These are phyloP conservation scores for Hemibagrus guttatus DNA, from an alignment of 2,797 vertebrate genomes.

Conservation along the genomic window DNA sequence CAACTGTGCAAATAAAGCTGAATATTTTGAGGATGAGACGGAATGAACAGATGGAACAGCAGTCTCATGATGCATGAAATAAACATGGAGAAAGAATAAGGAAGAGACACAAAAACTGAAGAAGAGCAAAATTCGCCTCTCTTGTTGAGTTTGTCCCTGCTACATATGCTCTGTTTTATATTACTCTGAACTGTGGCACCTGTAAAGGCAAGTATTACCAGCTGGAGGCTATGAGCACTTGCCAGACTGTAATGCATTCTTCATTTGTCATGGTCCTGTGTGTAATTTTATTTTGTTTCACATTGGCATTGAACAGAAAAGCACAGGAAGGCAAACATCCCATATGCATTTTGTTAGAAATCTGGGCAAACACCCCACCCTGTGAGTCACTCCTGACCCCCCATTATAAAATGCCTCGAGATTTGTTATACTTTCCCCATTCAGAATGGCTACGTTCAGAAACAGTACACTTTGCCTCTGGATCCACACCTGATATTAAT, in stretches of 20 bases:
- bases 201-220: constrained; percentile 70
- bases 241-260: constrained; percentile 72
- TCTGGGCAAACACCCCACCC: constrained; percentile 45
- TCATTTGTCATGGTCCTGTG: constrained; percentile 67
- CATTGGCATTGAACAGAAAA: constrained; percentile 66
- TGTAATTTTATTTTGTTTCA: constrained; percentile 70
- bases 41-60: constrained; percentile 14
- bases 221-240: constrained; percentile 67
- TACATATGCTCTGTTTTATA: constrained; percentile 65
- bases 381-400: constrained; percentile 55
- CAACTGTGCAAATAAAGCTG: not conserved
- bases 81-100: not conserved
- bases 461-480: constrained; percentile 9
- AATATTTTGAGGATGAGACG: not conserved
- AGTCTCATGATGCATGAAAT: not conserved
- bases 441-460: constrained; percentile 1
- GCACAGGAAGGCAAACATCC: constrained; percentile 70
- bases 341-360: constrained; percentile 61
- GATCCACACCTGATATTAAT: constrained; percentile 18
- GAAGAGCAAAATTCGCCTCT: not conserved
- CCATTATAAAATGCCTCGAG: constrained; percentile 41
- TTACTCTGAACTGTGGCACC: constrained; percentile 68
- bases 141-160: constrained; percentile 33
- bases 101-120: not conserved
- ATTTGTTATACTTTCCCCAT: constrained; percentile 23